Conservation (phyloP, 2,888 invertebrate genomes). For the Hipparchia semele region DNA sequence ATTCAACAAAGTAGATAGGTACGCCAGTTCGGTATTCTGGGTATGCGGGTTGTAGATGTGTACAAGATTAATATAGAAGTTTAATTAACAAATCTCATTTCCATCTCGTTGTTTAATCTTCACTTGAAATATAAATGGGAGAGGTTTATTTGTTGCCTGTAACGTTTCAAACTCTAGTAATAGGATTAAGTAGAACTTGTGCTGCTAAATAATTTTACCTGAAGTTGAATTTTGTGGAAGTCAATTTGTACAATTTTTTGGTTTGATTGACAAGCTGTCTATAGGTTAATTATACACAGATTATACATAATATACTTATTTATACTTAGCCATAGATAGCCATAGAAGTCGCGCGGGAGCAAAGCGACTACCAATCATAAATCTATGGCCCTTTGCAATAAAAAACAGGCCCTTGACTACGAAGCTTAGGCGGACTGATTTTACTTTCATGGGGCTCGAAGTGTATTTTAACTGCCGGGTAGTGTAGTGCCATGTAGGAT, state of each 20-base stretch:
- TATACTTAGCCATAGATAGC: no score
- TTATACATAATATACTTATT: no score
- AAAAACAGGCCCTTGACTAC: no score
- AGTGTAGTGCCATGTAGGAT: no score
- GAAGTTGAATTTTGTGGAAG: background rate
- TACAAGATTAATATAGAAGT: conserved; percentile 7
- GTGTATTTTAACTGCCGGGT: no score
- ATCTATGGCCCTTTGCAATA: no score
- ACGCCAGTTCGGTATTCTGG: conserved; percentile 19
- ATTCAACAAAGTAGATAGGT: conserved; percentile 26
- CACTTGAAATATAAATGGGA: background rate
- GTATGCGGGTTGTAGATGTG: conserved; percentile 15
- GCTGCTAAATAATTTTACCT: background rate
- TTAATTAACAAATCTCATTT: conserved; percentile 19
- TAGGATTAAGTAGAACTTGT: conserved; percentile 7
- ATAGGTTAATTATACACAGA: no score
- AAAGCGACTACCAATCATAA: no score
- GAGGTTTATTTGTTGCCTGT: background rate
- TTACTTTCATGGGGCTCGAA: no score
- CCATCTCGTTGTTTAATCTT: conserved; percentile 9
- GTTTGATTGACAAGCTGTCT: background rate
- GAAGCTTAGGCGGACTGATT: no score
- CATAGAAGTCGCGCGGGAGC: no score
- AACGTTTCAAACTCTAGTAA: background rate
- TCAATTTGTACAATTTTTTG: background rate